Evolutionary conservation across 1,140 invertebrate species (phyloP), one percentile per base, ranked within the genome.

Genomic region (Tetraneura akinire): DNA sequence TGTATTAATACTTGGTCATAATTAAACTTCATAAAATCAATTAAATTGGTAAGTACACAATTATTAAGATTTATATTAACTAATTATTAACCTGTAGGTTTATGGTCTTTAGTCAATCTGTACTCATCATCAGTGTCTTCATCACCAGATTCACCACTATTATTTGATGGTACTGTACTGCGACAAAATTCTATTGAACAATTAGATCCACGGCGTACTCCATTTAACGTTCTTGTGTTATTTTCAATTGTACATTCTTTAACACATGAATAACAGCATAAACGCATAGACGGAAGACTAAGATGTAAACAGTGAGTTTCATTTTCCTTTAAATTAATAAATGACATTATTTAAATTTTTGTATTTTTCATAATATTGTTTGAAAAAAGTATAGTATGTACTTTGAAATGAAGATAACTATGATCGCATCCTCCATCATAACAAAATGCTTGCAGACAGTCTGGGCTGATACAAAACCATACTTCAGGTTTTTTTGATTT

Each of bases 211-310:
- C 68, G 49, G 9, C 68, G 49, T 45, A 81, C 47, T 49, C 80
- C 74, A 29, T 78, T 78, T 9, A 78, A 78, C 10, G 57, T 80
- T 64, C 73, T 47, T 6, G 53, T 45, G 21, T 80, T 80, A 5
- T 80, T 55, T 53, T 81, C 81, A 13, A 82, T 74, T 86, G 91
- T 85, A 86, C 94, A 89, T 90, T 96, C 89, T 83, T 86, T 86
- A 83, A 94, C 89, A 88, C 94, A 97, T 42, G 88, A 84, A 83
- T 94, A 94, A 86, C 95, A 97, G 93, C 94, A 96, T 83, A 96
- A 89, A 82, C 93, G 86, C 80, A 92, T 88, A 0, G 92, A 94
- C 3, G 91, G 90, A 55, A 96, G 85, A 85, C 96, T 96, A 88
- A 96, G 91, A 82, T 94, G 93, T 80, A 95, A 87, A 82, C 90